phyloP scores from a whole-genome alignment of 2,797 vertebrate genomes.

The Macropus fuliginosus region DNA sequence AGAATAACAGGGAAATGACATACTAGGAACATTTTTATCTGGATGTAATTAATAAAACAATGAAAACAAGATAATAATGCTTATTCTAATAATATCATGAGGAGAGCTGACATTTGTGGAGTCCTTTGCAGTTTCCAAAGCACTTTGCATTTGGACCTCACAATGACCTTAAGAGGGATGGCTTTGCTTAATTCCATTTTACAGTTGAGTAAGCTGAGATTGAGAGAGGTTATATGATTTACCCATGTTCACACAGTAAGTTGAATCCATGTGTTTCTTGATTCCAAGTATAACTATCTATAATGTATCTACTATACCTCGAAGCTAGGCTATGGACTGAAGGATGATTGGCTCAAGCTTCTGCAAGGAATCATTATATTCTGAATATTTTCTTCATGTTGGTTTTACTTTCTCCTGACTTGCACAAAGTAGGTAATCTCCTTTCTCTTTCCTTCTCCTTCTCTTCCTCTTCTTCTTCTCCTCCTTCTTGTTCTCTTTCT shows the following conservation, averaged over 20 bases:
- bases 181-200: not conserved
- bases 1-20: not conserved
- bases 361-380: not conserved
- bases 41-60: not conserved
- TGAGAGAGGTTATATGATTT: not conserved
- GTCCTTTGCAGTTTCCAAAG: not conserved
- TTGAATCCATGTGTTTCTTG: not conserved
- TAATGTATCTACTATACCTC: not conserved
- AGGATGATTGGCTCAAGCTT: not conserved
- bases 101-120: not conserved
- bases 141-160: not conserved
- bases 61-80: not conserved
- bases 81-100: not conserved
- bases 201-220: slow-evolving; percentile 8
- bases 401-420: not conserved
- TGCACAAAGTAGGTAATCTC: not conserved
- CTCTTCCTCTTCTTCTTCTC: too few relatives aligned
- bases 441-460: too few relatives aligned
- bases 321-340: not conserved
- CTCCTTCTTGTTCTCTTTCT: too few relatives aligned
- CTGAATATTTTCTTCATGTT: not conserved
- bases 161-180: not conserved
- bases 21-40: not conserved
- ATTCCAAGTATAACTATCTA: not conserved
- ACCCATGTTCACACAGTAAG: not conserved